A percentile compares a stretch with the other conserved stretches of the same genome.
Conservation (phyloP, 2,888 invertebrate genomes). For the Ichneumoninae sp. region DNA sequence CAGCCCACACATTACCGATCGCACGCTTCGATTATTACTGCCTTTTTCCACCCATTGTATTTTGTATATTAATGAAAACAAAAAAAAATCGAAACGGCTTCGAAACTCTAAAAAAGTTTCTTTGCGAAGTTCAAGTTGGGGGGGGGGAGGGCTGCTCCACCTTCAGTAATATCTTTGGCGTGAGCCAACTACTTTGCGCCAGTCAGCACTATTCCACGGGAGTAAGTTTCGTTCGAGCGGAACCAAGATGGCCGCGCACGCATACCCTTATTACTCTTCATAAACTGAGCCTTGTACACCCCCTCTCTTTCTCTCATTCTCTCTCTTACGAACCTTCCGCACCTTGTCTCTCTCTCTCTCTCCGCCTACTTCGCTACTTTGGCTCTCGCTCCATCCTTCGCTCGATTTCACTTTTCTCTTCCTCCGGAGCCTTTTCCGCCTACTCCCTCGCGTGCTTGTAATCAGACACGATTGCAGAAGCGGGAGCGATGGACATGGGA, state of each 20-base stretch:
- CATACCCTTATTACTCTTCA: constrained; percentile 60
- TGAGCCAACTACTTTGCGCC: constrained; percentile 30
- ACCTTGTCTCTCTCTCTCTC: constrained; percentile 68
- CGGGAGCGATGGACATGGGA: not conserved
- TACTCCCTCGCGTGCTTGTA: constrained; percentile 37
- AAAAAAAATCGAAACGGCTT: not conserved
- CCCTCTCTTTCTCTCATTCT: not conserved
- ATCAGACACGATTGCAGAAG: constrained; percentile 25
- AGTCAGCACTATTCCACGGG: constrained; percentile 71
- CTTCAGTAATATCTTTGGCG: constrained; percentile 22
- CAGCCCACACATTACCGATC: constrained; percentile 51
- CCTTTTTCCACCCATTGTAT: constrained; percentile 57
- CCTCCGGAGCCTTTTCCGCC: constrained; percentile 11
- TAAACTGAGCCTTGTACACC: constrained; percentile 9
- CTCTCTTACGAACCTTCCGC: constrained; percentile 24
- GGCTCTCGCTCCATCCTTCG: constrained; percentile 57
- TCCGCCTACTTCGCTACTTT: constrained; percentile 67
- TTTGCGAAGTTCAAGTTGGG: constrained; percentile 41
- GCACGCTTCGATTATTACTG: constrained; percentile 60
- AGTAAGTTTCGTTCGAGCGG: constrained; percentile 76
- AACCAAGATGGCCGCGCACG: constrained; percentile 77
- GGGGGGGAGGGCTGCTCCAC: not conserved
- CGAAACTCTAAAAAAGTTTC: constrained; percentile 37
- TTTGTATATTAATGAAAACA: constrained; percentile 43
- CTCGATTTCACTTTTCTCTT: constrained; percentile 40